Percentiles rank a stretch among this genome's conserved stretches.
Evolutionary conservation across 2,113 vertebrate genomes (phyloP).

Genomic region (Ardeotis arabs): DNA sequence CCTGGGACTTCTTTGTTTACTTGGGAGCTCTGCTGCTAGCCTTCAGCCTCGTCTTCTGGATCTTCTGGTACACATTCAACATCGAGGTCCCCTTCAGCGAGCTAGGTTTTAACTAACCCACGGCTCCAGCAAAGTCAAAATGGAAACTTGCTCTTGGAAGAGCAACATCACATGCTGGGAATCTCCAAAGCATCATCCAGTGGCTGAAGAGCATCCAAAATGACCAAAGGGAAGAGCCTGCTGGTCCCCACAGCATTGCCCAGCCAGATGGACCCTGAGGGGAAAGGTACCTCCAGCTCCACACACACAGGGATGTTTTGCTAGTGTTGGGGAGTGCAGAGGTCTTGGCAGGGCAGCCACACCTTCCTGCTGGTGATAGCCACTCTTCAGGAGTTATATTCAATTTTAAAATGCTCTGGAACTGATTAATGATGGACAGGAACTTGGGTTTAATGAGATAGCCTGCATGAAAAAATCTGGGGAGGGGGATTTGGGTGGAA

Average conservation of each 20-base stretch:
- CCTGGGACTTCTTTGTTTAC: slow-evolving; percentile 89
- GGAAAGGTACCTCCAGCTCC: slow-evolving; percentile 12
- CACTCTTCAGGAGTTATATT: accelerated
- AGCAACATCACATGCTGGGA: background rate
- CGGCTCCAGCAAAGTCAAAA: accelerated
- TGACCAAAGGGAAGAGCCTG: background rate
- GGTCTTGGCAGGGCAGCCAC: background rate
- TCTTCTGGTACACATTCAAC: slow-evolving; percentile 86
- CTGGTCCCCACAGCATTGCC: background rate
- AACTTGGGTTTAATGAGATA: background rate
- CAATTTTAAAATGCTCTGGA: background rate
- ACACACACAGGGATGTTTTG: background rate
- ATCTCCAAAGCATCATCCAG: background rate
- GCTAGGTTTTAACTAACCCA: background rate
- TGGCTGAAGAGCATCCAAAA: background rate
- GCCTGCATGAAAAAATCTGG: background rate
- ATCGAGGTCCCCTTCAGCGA: slow-evolving; percentile 77
- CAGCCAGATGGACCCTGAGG: background rate
- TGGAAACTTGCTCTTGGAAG: background rate
- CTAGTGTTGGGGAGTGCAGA: background rate
- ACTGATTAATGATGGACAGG: background rate
- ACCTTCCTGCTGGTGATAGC: background rate
- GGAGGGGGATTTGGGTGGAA: background rate
- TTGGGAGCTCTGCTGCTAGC: slow-evolving; percentile 82
- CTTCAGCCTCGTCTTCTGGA: slow-evolving; percentile 87